phyloP scores from a whole-genome alignment of 2,113 vertebrate species.

The Daubentonia madagascariensis region DNA sequence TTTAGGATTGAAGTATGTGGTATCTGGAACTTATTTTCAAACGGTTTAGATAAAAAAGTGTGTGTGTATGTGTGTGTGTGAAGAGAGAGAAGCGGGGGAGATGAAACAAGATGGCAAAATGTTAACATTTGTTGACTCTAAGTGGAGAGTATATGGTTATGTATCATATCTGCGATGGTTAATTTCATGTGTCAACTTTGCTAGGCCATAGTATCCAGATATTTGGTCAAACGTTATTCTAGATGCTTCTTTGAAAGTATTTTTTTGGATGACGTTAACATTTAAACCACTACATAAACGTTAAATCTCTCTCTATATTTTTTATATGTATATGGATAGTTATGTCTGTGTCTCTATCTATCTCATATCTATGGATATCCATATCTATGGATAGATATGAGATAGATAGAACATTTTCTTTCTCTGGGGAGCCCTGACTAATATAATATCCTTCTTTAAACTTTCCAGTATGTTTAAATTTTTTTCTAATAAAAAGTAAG shows the following conservation, averaged over 20 bases:
- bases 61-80: not conserved
- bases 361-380: too few relatives aligned
- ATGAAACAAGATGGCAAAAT: not conserved
- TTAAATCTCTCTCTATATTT: not conserved
- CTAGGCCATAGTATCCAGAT: not conserved
- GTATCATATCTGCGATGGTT: not conserved
- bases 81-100: not conserved
- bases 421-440: not conserved
- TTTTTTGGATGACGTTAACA: not conserved
- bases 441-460: not conserved
- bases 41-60: not conserved
- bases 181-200: not conserved
- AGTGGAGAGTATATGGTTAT: not conserved
- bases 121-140: not conserved
- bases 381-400: too few relatives aligned
- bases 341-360: not conserved
- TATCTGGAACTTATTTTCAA: not conserved
- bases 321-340: not conserved
- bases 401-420: not conserved
- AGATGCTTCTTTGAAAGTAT: not conserved
- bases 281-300: not conserved
- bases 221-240: not conserved
- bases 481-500: not conserved
- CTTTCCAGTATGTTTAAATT: not conserved
- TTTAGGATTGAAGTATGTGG: not conserved